Percentiles rank a stretch among this genome's conserved stretches.
Conservation (phyloP, 2,888 invertebrate species). For the Hyalella azteca region DNA sequence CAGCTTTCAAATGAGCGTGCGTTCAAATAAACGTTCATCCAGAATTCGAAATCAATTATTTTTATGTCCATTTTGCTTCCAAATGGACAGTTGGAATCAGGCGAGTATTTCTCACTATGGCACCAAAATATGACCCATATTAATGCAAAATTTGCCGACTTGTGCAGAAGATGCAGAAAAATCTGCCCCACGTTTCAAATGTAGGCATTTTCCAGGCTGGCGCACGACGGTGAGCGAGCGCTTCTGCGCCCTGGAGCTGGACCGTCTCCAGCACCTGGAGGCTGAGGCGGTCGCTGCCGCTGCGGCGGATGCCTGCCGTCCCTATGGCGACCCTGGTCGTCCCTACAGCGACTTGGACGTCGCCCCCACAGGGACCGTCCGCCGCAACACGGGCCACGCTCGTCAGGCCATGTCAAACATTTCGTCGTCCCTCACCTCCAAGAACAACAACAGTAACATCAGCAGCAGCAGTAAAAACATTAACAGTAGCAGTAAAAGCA, state of each 20-base stretch:
- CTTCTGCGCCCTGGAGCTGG: conserved; percentile 54
- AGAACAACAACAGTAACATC: background rate
- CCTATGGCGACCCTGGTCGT: background rate
- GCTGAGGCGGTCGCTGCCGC: conserved; percentile 24
- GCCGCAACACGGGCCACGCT: conserved; percentile 17
- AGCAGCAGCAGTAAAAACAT: background rate
- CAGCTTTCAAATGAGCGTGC: too few species aligned
- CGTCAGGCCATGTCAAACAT: conserved; percentile 1
- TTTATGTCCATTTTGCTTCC: conserved; percentile 75
- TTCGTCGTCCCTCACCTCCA: background rate
- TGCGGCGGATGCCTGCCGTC: background rate
- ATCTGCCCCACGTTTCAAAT: conserved; percentile 70
- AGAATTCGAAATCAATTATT: too few species aligned
- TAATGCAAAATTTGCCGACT: too few species aligned
- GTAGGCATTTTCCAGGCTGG: conserved; percentile 65
- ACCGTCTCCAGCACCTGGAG: conserved; percentile 52
- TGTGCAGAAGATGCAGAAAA: too few species aligned
- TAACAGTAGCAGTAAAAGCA: background rate
- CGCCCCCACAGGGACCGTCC: conserved; percentile 3
- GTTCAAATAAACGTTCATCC: too few species aligned
- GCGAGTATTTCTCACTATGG: too few species aligned
- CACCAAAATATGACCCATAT: too few species aligned
- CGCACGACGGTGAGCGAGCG: conserved; percentile 52
- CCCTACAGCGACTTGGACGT: background rate
- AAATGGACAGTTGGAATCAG: too few species aligned